Percentiles rank a stretch among this genome's conserved stretches.
Evolutionary conservation across 2,113 vertebrate species (phyloP).

Genomic region (Cottus gobio): DNA sequence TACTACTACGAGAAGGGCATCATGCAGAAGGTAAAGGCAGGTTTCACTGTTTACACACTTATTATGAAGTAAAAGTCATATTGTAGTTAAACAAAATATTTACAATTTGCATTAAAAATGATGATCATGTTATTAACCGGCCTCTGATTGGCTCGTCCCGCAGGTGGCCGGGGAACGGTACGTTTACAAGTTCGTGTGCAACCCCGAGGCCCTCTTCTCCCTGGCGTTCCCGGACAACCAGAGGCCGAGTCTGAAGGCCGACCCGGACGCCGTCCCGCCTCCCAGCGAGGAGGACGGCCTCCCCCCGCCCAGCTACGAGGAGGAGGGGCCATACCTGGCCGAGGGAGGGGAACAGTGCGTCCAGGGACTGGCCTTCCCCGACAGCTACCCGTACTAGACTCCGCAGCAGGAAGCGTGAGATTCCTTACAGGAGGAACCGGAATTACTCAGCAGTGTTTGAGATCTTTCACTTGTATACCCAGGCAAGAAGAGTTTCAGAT

Average conservation of each 20-base stretch:
- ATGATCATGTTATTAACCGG: not conserved
- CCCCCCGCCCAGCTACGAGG: slow-evolving; percentile 87
- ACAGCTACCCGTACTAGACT: slow-evolving; percentile 88
- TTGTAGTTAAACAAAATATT: not conserved
- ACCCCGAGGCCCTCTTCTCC: slow-evolving; percentile 94
- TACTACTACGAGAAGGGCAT: slow-evolving; percentile 99
- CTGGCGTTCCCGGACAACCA: slow-evolving; percentile 96
- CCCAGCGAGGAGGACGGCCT: slow-evolving; percentile 83
- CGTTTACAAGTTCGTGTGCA: slow-evolving; percentile 96
- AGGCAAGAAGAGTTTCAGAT: not conserved
- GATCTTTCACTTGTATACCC: not conserved
- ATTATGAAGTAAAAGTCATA: not conserved
- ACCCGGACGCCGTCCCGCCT: slow-evolving; percentile 76
- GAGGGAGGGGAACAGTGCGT: slow-evolving; percentile 85
- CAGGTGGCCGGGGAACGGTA: slow-evolving; percentile 96
- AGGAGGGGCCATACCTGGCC: slow-evolving; percentile 86
- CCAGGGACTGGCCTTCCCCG: slow-evolving; percentile 84
- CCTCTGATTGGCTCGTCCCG: not conserved
- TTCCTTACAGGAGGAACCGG: slow-evolving; percentile 1
- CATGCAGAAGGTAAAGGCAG: slow-evolving; percentile 93
- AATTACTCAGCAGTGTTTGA: slow-evolving; percentile 47
- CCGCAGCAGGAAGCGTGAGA: not conserved
- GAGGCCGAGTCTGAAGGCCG: slow-evolving; percentile 89
- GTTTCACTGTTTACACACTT: not conserved
- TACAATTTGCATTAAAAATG: too few relatives aligned